Evolutionary conservation across 1,140 invertebrate species (phyloP).

Genomic region (Rhopalosiphum maidis): DNA sequence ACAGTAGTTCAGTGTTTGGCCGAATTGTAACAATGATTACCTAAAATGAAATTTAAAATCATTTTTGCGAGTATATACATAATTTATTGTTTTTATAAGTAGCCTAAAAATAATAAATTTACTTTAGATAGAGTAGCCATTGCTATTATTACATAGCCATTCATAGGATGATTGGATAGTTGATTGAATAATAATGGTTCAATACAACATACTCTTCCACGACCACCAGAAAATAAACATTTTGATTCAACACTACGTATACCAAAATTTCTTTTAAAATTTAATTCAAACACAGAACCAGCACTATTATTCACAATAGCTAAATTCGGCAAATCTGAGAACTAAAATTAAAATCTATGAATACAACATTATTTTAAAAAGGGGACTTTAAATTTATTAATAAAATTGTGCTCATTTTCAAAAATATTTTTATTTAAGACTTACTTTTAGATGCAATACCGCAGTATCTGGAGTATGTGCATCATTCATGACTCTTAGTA

Average conservation of each 20-base stretch:
- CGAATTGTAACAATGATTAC: slow-evolving; percentile 86
- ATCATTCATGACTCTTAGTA: slow-evolving; percentile 76
- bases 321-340: slow-evolving; percentile 76
- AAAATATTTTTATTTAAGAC: slow-evolving; percentile 59
- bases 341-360: slow-evolving; percentile 65
- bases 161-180: slow-evolving; percentile 74
- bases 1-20: slow-evolving; percentile 76
- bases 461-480: slow-evolving; percentile 68
- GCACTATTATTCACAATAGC: slow-evolving; percentile 92
- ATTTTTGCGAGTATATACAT: not conserved
- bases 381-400: not conserved
- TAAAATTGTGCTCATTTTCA: not conserved
- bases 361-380: not conserved
- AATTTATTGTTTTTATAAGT: not conserved
- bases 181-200: slow-evolving; percentile 80
- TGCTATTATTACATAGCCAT: slow-evolving; percentile 81
- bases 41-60: slow-evolving; percentile 62
- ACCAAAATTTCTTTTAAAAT: slow-evolving; percentile 87
- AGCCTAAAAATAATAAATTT: slow-evolving; percentile 52
- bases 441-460: slow-evolving; percentile 84
- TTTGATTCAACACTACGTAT: slow-evolving; percentile 86
- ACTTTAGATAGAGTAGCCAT: slow-evolving; percentile 92
- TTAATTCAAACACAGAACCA: slow-evolving; percentile 96
- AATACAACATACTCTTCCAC: slow-evolving; percentile 91
- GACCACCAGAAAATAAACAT: slow-evolving; percentile 90